Evolutionary conservation across 1,140 invertebrate genomes (phyloP).

Genomic region (Saxidomus purpurata): DNA sequence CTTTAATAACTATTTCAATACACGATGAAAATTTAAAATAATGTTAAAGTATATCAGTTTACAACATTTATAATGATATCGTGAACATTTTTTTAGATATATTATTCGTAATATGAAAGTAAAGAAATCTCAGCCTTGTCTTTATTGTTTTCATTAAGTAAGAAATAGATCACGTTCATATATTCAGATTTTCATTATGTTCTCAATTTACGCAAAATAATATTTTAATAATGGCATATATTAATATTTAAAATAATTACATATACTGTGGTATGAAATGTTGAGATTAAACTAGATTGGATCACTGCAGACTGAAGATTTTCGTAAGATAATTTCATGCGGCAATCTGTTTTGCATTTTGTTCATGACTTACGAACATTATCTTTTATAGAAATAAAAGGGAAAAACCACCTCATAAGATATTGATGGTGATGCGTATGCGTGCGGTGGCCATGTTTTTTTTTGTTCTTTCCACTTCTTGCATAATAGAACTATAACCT

Average conservation of each 20-base stretch:
- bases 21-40: not conserved
- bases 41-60: not conserved
- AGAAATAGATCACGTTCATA: not conserved
- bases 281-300: no score
- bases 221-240: not conserved
- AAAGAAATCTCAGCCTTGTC: not conserved
- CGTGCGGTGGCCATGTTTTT: not conserved
- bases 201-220: not conserved
- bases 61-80: not conserved
- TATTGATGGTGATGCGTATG: constrained; percentile 1
- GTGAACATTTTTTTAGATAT: not conserved
- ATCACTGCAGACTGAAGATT: no score
- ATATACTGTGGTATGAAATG: not conserved
- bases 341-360: not conserved
- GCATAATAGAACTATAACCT: not conserved
- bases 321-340: no score
- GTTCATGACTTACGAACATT: not conserved
- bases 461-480: not conserved
- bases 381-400: constrained; percentile 22
- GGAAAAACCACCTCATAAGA: constrained; percentile 20
- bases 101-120: not conserved
- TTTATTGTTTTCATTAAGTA: constrained; percentile 21
- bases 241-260: not conserved
- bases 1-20: not conserved
- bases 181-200: not conserved